Conservation (phyloP, 2,888 invertebrate species). For the Andrena minutula region DNA sequence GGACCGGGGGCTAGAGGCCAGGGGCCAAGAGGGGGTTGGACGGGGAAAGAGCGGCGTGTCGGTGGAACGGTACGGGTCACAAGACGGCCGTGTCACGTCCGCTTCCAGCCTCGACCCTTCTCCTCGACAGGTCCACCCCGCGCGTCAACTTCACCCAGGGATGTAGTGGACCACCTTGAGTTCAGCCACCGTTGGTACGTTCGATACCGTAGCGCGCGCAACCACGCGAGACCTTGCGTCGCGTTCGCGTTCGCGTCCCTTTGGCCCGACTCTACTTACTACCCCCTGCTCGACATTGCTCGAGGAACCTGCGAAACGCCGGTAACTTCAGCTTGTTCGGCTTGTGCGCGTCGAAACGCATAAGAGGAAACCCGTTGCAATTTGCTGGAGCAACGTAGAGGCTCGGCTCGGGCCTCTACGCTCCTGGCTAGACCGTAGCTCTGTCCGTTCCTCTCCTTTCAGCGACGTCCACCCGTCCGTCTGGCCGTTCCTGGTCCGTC, state of each 20-base stretch:
- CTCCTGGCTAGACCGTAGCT: conserved; percentile 49
- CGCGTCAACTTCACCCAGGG: conserved; percentile 79
- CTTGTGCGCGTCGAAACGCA: neutral
- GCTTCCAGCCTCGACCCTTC: conserved; percentile 80
- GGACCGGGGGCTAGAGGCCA: conserved; percentile 58
- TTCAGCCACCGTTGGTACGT: conserved; percentile 56
- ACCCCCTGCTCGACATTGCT: neutral
- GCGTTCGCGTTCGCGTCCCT: conserved; percentile 14
- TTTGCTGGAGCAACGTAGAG: neutral
- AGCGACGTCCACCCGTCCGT: conserved; percentile 62
- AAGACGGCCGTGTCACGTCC: conserved; percentile 85
- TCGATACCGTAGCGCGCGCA: conserved; percentile 60
- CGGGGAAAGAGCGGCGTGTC: conserved; percentile 53
- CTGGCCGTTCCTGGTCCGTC: conserved; percentile 43
- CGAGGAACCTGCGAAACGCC: too few species aligned
- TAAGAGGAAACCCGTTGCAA: neutral
- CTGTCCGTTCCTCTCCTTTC: conserved; percentile 61
- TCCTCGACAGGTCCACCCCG: conserved; percentile 79
- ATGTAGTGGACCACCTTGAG: conserved; percentile 66
- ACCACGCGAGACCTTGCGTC: conserved; percentile 36
- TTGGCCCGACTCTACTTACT: neutral
- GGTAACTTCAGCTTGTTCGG: neutral
- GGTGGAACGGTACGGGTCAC: conserved; percentile 79
- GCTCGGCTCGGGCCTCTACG: conserved; percentile 38
- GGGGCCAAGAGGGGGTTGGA: conserved; percentile 44